Base-by-base conservation (phyloP, 2,797 vertebrate genomes). In the Notolepis coatsorum region DNA sequence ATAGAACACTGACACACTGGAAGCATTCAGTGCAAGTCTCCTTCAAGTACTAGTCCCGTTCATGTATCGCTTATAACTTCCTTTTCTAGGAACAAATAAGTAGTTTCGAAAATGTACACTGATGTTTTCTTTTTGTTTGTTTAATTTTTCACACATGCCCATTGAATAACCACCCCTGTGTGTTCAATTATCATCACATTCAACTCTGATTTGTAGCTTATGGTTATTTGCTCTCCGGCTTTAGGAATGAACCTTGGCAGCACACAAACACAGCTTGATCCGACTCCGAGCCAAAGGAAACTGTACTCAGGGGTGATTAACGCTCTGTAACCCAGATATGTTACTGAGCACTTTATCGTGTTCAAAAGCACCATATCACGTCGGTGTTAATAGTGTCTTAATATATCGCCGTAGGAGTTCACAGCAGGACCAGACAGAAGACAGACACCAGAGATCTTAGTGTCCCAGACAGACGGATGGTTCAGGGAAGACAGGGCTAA, bases 211-310 rank as follows among this genome's bases (percentile, higher is more conserved):
- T 71, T 82, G 55, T 65, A 67, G 66, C 59, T 68, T 77, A 53
- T 31, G 54, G 55, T 67, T 76, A 67, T 76, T 85, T 85, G 70
- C 46, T 46, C 61, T 84, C 47, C 52, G 77, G 60, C 59, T 78
- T 74, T 37, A 65, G 61, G 83, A 77, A 80, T 71, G 63, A 66
- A 80, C 61, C 55, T 78, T 87, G 77, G 81, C 73, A 80, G 76
- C 57, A 28, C 58, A 59, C 62, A 57, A 56, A 56, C 54, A 39
- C 54, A 55, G 74, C 70, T 61, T 75, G 73, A 80, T 77, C 65
- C 71, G 71, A 77, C 31, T 63, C 69, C 17, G 62, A 54, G 71
- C 85, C 77, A 83, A 86, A 77, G 75, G 61, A 77, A 88, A 82
- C 81, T 18, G 55, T 73, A 17, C 62, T 52, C 64, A 50, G 63